Evolutionary conservation across 1,140 invertebrate species (phyloP).

Genomic region (Agrypnia vestita): DNA sequence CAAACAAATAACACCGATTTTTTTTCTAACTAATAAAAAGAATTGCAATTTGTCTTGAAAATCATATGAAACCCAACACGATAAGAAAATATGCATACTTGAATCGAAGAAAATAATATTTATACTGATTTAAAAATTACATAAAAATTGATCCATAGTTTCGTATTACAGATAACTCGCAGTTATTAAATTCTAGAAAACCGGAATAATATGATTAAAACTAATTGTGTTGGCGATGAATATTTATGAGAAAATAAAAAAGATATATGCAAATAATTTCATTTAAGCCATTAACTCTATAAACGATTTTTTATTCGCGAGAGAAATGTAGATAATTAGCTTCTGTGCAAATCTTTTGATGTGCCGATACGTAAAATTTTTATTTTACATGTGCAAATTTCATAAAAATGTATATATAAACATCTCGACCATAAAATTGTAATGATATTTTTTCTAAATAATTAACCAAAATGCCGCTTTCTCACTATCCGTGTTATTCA

Average conservation of each 20-base stretch:
- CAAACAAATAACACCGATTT: background rate
- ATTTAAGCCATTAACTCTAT: conserved; percentile 18
- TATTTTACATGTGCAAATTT: background rate
- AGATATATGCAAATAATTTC: conserved; percentile 37
- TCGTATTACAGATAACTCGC: background rate
- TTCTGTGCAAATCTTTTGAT: conserved; percentile 8
- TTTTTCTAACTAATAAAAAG: no score
- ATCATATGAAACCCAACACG: conserved; percentile 4
- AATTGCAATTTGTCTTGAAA: no score
- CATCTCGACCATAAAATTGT: no score
- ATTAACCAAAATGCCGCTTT: no score
- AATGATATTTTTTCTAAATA: no score
- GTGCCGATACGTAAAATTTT: background rate
- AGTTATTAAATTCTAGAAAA: background rate
- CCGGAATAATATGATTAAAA: background rate
- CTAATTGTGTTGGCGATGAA: background rate
- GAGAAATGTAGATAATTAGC: background rate
- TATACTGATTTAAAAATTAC: background rate
- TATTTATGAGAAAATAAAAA: conserved; percentile 19
- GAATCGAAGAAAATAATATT: background rate
- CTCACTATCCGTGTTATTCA: no score
- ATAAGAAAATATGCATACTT: no score
- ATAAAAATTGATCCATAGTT: background rate
- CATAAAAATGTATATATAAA: no score
- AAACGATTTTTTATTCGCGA: conserved; percentile 19